Conservation (phyloP, 2,888 invertebrate genomes). For the Acanthococcus lagerstroemiae region DNA sequence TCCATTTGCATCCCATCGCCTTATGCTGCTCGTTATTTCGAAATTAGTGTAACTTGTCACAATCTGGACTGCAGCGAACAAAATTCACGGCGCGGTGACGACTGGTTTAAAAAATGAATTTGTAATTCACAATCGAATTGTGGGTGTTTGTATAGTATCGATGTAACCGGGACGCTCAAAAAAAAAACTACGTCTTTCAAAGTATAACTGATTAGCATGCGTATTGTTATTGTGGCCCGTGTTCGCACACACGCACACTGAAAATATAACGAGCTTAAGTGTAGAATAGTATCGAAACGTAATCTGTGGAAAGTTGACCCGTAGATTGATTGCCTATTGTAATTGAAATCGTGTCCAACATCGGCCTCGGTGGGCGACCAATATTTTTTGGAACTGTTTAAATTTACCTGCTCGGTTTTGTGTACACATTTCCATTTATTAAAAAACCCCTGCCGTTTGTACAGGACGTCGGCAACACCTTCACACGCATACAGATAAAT, state of each 20-base stretch:
- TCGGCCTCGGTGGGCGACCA: slow-evolving; percentile 19
- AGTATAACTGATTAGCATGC: slow-evolving; percentile 21
- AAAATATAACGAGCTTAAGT: slow-evolving; percentile 2
- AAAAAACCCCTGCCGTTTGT: slow-evolving; percentile 12
- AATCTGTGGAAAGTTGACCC: slow-evolving; percentile 27
- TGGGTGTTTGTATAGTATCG: too few species aligned
- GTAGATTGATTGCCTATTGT: slow-evolving; percentile 30
- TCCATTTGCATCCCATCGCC: too few species aligned
- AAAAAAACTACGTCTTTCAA: slow-evolving; percentile 6
- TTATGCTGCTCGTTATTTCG: too few species aligned
- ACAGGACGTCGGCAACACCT: slow-evolving; percentile 20
- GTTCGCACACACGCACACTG: too few species aligned
- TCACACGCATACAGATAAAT: too few species aligned
- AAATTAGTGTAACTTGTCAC: too few species aligned
- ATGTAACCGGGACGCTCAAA: too few species aligned
- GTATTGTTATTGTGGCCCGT: slow-evolving; percentile 17
- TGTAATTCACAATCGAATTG: too few species aligned
- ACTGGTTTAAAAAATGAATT: too few species aligned
- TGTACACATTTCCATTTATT: slow-evolving; percentile 1
- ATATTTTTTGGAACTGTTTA: slow-evolving; percentile 20
- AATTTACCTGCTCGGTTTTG: slow-evolving; percentile 12
- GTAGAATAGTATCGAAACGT: slow-evolving; percentile 25
- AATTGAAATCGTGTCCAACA: slow-evolving; percentile 28
- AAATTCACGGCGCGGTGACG: too few species aligned
- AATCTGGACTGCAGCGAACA: too few species aligned